Percentiles rank a stretch among this genome's conserved stretches.
These are phyloP conservation scores for Ceratotherium simum DNA, from an alignment of 2,113 vertebrate genomes.

Conservation along the genomic window DNA sequence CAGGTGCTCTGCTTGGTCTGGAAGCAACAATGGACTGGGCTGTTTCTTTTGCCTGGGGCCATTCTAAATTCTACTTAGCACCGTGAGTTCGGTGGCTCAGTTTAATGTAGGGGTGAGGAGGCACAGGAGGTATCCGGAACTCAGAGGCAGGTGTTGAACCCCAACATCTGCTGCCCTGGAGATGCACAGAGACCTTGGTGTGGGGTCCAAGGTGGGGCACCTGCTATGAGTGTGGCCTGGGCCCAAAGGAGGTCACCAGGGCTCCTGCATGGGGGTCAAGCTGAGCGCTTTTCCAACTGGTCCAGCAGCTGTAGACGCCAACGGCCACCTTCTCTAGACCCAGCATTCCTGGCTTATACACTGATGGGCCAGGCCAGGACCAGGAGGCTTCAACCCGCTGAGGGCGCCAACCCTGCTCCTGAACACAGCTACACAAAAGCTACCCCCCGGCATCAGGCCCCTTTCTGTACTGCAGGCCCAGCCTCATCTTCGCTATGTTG, in stretches of 20 bases:
- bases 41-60: background rate
- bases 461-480: background rate
- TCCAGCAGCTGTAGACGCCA: background rate
- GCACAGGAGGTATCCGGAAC: background rate
- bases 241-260: background rate
- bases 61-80: background rate
- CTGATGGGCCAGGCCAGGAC: background rate
- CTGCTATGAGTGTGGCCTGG: background rate
- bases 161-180: no score
- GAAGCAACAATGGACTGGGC: background rate
- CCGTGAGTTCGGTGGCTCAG: background rate
- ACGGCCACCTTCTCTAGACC: background rate
- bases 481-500: no score
- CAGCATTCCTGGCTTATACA: background rate
- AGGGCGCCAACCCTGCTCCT: no score
- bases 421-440: no score
- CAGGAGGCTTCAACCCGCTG: background rate
- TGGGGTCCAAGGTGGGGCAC: background rate
- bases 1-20: background rate
- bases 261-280: background rate
- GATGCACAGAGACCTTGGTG: background rate
- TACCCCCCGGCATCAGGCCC: no score
- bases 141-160: background rate
- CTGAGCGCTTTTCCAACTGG: background rate
- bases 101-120: background rate